Evolutionary conservation across 2,888 invertebrate genomes (phyloP).

Genomic region (Acronicta psi): DNA sequence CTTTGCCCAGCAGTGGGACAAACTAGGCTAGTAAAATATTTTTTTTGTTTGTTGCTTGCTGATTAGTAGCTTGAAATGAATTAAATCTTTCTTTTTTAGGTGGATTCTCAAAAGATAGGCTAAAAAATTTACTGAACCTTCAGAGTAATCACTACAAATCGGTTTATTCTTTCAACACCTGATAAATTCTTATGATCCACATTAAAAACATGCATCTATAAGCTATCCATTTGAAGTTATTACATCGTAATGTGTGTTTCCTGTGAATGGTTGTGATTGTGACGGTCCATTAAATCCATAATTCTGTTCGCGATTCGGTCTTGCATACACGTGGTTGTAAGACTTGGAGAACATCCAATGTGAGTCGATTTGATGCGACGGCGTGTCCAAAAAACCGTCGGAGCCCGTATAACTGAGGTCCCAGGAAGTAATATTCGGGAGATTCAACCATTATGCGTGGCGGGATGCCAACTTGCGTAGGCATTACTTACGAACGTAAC

Average conservation of each 20-base stretch:
- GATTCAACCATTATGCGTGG: conserved; percentile 73
- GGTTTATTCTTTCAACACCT: too few species aligned
- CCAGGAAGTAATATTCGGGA: conserved; percentile 74
- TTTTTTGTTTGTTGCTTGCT: too few species aligned
- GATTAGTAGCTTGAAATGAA: too few species aligned
- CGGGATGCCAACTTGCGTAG: conserved; percentile 67
- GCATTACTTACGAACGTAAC: conserved; percentile 49
- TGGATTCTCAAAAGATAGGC: too few species aligned
- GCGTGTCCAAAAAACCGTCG: conserved; percentile 44
- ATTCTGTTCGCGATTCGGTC: conserved; percentile 26
- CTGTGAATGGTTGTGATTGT: conserved; percentile 5
- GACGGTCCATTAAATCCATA: conserved; percentile 33
- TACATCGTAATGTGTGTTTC: conserved; percentile 6
- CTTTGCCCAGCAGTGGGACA: too few species aligned
- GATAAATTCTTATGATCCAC: too few species aligned
- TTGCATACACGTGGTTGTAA: conserved; percentile 42
- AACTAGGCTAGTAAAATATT: too few species aligned
- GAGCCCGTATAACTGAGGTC: conserved; percentile 40
- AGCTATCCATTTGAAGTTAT: background rate
- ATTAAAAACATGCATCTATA: background rate
- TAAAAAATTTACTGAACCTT: too few species aligned
- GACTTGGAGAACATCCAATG: conserved; percentile 57
- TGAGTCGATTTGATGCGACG: conserved; percentile 45
- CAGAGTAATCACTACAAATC: too few species aligned
- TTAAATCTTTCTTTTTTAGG: too few species aligned